These are phyloP conservation scores for Microctonus hyperodae DNA, from an alignment of 2,888 invertebrate genomes.

Conservation along the genomic window DNA sequence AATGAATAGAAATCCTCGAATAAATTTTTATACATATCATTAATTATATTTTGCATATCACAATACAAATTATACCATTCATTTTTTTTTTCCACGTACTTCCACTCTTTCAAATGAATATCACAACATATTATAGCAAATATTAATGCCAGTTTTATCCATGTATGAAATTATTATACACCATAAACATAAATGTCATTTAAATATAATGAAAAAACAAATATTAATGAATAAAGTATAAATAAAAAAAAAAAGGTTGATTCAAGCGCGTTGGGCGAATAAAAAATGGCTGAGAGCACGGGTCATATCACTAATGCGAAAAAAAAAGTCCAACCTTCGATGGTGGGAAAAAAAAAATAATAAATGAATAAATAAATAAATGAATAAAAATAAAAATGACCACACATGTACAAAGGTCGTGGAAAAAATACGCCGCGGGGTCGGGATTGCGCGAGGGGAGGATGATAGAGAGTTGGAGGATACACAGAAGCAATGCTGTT, in stretches of 20 bases:
- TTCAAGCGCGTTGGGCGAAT: slow-evolving; percentile 11
- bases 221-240: not conserved
- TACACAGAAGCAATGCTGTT: slow-evolving; percentile 39
- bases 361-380: slow-evolving; percentile 34
- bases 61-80: not conserved
- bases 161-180: not conserved
- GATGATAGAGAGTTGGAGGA: slow-evolving; percentile 1
- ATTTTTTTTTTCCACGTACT: not conserved
- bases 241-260: not conserved
- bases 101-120: not conserved
- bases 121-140: not conserved
- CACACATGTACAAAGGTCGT: slow-evolving; percentile 18
- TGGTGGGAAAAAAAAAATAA: slow-evolving; percentile 48
- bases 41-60: not conserved
- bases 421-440: slow-evolving; percentile 31
- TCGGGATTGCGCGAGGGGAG: slow-evolving; percentile 19
- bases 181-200: not conserved
- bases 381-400: not conserved
- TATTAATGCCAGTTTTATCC: not conserved
- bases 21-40: slow-evolving; percentile 1
- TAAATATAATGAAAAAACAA: slow-evolving; percentile 3
- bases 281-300: slow-evolving; percentile 40
- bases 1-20: not conserved
- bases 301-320: slow-evolving; percentile 53
- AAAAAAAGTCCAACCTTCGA: slow-evolving; percentile 49